Evolutionary conservation across 2,888 invertebrate species (phyloP).

Genomic region (Anaspis maculata): DNA sequence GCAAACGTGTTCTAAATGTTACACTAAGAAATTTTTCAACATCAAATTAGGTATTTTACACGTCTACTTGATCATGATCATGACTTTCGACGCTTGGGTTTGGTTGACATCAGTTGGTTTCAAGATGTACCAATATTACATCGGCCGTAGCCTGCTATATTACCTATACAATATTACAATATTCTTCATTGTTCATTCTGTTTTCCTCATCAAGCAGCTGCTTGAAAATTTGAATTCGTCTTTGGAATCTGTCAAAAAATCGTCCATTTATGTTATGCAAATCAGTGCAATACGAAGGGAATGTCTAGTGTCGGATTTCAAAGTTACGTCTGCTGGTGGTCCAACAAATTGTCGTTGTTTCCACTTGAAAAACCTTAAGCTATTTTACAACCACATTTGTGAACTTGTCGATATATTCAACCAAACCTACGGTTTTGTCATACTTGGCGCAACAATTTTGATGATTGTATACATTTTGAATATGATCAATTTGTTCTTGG

Average conservation of each 20-base stretch:
- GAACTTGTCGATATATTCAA: slow-evolving; percentile 5
- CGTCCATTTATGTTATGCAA: too few relatives aligned
- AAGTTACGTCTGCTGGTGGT: too few relatives aligned
- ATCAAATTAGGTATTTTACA: slow-evolving; percentile 3
- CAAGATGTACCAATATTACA: slow-evolving; percentile 4
- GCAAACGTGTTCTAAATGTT: neutral
- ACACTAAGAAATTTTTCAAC: neutral
- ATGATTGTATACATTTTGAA: slow-evolving; percentile 4
- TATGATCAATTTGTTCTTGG: slow-evolving; percentile 5
- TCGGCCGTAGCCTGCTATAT: slow-evolving; percentile 5
- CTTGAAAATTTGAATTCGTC: too few relatives aligned
- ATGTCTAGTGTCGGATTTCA: too few relatives aligned
- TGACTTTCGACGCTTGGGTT: slow-evolving; percentile 5
- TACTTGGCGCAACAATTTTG: slow-evolving; percentile 2
- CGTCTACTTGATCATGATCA: slow-evolving; percentile 2
- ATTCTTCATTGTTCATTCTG: neutral
- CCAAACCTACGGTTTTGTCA: slow-evolving; percentile 1
- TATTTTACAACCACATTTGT: slow-evolving; percentile 1
- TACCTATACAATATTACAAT: slow-evolving; percentile 3
- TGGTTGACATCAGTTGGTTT: slow-evolving; percentile 3
- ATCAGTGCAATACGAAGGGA: too few relatives aligned
- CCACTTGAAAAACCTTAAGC: neutral
- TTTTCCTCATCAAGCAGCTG: neutral
- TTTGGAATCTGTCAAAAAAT: too few relatives aligned
- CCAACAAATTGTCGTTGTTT: neutral